A percentile compares a stretch with the other conserved stretches of the same genome.
phyloP scores from a whole-genome alignment of 1,140 invertebrate species.

The Leptoteleia sp. region DNA sequence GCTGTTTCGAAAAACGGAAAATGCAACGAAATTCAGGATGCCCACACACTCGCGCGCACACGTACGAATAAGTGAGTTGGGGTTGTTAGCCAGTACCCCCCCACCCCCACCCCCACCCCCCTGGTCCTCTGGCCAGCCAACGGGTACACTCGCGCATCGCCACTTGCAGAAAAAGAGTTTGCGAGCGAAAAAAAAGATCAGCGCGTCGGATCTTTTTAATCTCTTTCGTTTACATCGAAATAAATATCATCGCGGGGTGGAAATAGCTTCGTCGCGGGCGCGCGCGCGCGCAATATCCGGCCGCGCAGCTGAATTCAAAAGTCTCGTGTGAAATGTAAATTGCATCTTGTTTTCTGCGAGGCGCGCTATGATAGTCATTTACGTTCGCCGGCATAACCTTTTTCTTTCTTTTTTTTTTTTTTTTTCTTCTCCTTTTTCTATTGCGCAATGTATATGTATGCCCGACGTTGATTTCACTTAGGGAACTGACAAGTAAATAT shows the following conservation, averaged over 20 bases:
- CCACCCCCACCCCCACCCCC: no score
- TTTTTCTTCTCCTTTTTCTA: no score
- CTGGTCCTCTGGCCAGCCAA: no score
- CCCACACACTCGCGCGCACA: not conserved
- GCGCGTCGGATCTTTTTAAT: conserved; percentile 39
- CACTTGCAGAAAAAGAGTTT: conserved; percentile 25
- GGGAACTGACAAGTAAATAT: not conserved
- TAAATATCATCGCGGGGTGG: conserved; percentile 32
- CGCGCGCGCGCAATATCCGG: conserved; percentile 30
- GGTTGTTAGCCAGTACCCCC: no score
- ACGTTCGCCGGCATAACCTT: conserved; percentile 19
- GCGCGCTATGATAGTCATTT: conserved; percentile 33
- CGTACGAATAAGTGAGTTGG: not conserved
- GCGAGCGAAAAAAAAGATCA: conserved; percentile 21
- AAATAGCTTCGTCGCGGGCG: conserved; percentile 52
- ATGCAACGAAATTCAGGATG: conserved; percentile 1
- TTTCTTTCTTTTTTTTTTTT: no score
- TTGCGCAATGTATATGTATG: conserved; percentile 33
- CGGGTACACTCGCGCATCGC: conserved; percentile 20
- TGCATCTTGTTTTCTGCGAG: conserved; percentile 35
- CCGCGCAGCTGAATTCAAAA: conserved; percentile 25
- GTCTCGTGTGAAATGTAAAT: conserved; percentile 42
- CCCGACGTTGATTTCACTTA: conserved; percentile 7
- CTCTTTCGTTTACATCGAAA: conserved; percentile 45
- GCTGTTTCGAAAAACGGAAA: conserved; percentile 5